Base-by-base conservation (phyloP, 2,888 invertebrate species). In the Deilephila porcellus region DNA sequence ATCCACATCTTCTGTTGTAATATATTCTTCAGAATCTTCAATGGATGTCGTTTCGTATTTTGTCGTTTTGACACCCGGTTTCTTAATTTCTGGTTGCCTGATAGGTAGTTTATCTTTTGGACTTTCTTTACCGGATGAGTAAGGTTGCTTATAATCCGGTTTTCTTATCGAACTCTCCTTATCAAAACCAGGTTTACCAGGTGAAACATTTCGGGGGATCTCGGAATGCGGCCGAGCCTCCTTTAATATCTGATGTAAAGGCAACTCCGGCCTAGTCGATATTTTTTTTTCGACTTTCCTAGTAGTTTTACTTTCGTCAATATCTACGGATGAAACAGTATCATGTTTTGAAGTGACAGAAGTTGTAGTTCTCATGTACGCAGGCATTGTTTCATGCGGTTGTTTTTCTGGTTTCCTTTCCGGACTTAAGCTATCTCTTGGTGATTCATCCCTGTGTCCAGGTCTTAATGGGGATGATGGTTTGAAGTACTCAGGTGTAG, bases 261-360 rank as follows among this genome's bases (percentile, higher is more conserved):
- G 73, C 53, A 73, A 25, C 29, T 56, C 53, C 1, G 37, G 25
- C 60, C 25, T 72, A n/a, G 59, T 37, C 32, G 63, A 37, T 14
- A 70, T 45, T 71, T 67, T 73, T 45, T 53, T 67, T 67, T 75
- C 74, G 1, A 64, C 73, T 37, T 71, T 60, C 70, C 75, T 78
- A 11, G 34, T 34, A 17, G 37, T 67, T 19, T 6, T 25, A 6
- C 19, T 67, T 6, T 64, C 37, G n/a, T 67, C 72, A 56, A 19
- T 25, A 37, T 67, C 67, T 7, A 32, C 25, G 45, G 67, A 56
- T 37, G 72, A 72, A n/a, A 29, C 37, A 29, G 75, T 79, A 63
- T 84, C 85, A 76, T 78, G 74, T 62, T 81, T 80, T 45, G 78
- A 78, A 59, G 60, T 76, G 0, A 74, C 75, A 0, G 81, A 77